Evolutionary conservation across 2,888 invertebrate genomes (phyloP).

Genomic region (Apamea monoglypha): DNA sequence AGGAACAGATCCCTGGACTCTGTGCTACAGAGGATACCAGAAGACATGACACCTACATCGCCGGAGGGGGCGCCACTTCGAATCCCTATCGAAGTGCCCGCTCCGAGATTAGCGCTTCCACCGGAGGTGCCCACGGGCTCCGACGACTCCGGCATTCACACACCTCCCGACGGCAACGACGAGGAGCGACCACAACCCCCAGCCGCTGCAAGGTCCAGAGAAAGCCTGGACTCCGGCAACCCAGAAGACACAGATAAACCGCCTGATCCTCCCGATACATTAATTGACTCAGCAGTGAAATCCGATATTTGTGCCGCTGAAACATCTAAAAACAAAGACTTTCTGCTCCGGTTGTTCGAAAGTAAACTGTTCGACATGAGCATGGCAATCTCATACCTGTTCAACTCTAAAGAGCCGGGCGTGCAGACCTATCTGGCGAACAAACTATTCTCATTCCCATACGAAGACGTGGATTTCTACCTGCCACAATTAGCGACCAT

Average conservation of each 20-base stretch:
- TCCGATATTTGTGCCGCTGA: conserved; percentile 80
- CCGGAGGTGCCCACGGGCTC: conserved; percentile 91
- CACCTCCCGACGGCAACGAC: conserved; percentile 85
- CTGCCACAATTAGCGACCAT: conserved; percentile 99
- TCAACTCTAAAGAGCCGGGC: conserved; percentile 99
- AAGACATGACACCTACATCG: conserved; percentile 92
- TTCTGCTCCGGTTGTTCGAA: conserved; percentile 97
- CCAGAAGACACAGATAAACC: conserved; percentile 91
- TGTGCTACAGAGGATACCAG: conserved; percentile 96
- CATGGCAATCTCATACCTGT: conserved; percentile 99
- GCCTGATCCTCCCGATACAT: conserved; percentile 84
- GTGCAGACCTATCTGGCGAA: conserved; percentile 99
- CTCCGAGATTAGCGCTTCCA: conserved; percentile 91
- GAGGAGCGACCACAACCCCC: conserved; percentile 88
- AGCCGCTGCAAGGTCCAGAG: conserved; percentile 91
- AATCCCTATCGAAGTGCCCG: conserved; percentile 80
- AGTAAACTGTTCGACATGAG: conserved; percentile 99
- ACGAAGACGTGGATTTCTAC: conserved; percentile 98
- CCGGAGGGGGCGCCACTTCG: conserved; percentile 86
- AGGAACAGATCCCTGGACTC: conserved; percentile 97
- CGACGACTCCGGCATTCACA: conserved; percentile 94
- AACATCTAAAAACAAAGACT: conserved; percentile 91
- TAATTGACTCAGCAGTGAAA: conserved; percentile 77
- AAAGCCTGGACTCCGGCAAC: conserved; percentile 94
- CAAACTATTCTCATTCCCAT: conserved; percentile 98